Conservation (phyloP, 1,140 invertebrate species). For the Melipona quadrifasciata region DNA sequence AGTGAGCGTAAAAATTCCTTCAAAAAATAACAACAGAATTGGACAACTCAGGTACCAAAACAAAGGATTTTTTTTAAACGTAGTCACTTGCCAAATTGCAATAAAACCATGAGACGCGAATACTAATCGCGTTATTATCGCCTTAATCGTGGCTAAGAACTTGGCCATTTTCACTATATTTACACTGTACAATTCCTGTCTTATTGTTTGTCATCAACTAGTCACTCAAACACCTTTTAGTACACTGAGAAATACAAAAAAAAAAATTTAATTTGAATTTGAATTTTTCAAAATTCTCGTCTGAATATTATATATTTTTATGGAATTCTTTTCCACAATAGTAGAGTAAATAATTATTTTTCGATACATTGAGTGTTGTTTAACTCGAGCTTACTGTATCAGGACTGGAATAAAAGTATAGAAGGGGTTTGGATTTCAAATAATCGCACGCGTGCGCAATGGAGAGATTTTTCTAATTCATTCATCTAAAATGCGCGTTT, state of each 20-base stretch:
- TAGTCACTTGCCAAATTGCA: slow-evolving; percentile 91
- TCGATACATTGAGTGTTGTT: background rate
- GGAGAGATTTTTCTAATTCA: background rate
- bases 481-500: background rate
- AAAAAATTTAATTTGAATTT: background rate
- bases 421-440: slow-evolving; percentile 23
- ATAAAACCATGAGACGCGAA: slow-evolving; percentile 90
- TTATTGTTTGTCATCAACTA: background rate
- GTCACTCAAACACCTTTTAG: background rate
- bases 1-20: slow-evolving; percentile 91
- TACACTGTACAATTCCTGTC: background rate
- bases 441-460: slow-evolving; percentile 4
- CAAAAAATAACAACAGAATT: slow-evolving; percentile 88
- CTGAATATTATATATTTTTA: background rate
- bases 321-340: background rate
- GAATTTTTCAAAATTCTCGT: no score
- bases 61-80: slow-evolving; percentile 86
- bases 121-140: slow-evolving; percentile 89
- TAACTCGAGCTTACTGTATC: background rate
- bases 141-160: slow-evolving; percentile 90
- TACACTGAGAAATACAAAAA: background rate
- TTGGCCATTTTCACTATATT: slow-evolving; percentile 83
- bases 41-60: slow-evolving; percentile 91
- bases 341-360: background rate
- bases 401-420: slow-evolving; percentile 16